Percentiles rank a stretch among this genome's conserved stretches.
Conservation (phyloP, 2,888 invertebrate species). For the Carterocephalus palaemon region DNA sequence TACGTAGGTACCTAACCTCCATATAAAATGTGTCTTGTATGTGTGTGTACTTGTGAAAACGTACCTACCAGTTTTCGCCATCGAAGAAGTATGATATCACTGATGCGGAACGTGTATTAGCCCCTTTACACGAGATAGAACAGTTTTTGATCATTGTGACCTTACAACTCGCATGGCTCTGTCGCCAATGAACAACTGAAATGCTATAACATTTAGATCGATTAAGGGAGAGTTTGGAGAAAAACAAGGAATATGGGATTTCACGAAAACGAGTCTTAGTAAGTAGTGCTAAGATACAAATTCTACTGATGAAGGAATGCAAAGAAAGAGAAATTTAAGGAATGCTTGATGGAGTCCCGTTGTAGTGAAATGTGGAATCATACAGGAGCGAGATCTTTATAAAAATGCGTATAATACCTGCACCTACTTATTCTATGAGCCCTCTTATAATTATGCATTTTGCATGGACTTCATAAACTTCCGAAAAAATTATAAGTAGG, state of each 20-base stretch:
- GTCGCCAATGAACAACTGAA: slow-evolving; percentile 19
- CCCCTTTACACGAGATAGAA: slow-evolving; percentile 57
- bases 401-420: slow-evolving; percentile 60
- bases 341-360: slow-evolving; percentile 48
- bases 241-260: slow-evolving; percentile 6
- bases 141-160: slow-evolving; percentile 37
- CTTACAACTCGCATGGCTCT: slow-evolving; percentile 13
- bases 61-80: no score
- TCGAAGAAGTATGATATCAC: no score
- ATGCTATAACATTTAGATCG: slow-evolving; percentile 24
- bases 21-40: no score
- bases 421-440: no score
- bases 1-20: no score
- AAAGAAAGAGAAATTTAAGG: slow-evolving; percentile 41
- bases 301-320: slow-evolving; percentile 28
- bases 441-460: no score
- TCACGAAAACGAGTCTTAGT: slow-evolving; percentile 29
- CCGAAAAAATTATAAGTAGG: no score
- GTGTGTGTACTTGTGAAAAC: no score
- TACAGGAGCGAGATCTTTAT: slow-evolving; percentile 58
- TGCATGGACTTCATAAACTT: no score
- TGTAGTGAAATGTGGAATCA: slow-evolving; percentile 71
- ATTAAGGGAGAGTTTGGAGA: slow-evolving; percentile 10
- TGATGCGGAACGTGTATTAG: slow-evolving; percentile 37
- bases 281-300: slow-evolving; percentile 26